Evolutionary conservation across 2,797 vertebrate genomes (phyloP).

Genomic region (Helostoma temminkii): DNA sequence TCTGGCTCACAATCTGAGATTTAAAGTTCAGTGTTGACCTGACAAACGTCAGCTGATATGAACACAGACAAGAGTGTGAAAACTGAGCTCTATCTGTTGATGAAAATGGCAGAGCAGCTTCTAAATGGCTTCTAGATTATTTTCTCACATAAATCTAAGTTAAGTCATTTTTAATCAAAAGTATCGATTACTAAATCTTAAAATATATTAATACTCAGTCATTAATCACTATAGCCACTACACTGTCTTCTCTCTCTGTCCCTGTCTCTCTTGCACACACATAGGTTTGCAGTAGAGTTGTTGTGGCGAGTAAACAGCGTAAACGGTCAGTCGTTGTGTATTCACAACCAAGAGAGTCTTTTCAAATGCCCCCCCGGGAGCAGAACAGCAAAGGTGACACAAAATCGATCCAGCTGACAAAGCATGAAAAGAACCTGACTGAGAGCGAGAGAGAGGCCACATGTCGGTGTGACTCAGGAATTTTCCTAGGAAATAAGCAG

Average conservation of each 20-base stretch:
- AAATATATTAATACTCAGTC: too few relatives aligned
- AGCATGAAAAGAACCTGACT: constrained; percentile 18
- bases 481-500: constrained; percentile 17
- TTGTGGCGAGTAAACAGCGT: constrained; percentile 48
- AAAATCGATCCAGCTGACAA: constrained; percentile 50
- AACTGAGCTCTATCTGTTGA: not conserved
- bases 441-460: constrained; percentile 11
- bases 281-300: constrained; percentile 28
- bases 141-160: too few relatives aligned
- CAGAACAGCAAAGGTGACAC: constrained; percentile 43
- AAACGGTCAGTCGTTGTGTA: constrained; percentile 37
- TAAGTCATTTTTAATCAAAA: too few relatives aligned
- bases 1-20: too few relatives aligned
- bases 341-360: constrained; percentile 45
- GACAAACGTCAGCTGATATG: not conserved
- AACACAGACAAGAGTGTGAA: not conserved
- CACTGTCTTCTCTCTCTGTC: not conserved
- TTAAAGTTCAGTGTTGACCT: not conserved
- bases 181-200: not conserved
- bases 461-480: constrained; percentile 29
- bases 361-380: constrained; percentile 52
- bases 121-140: too few relatives aligned
- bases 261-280: constrained; percentile 16
- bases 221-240: too few relatives aligned
- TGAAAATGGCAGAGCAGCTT: too few relatives aligned